These are phyloP conservation scores for Brachionus koreanus DNA, from an alignment of 1,140 invertebrate genomes.

Conservation along the genomic window DNA sequence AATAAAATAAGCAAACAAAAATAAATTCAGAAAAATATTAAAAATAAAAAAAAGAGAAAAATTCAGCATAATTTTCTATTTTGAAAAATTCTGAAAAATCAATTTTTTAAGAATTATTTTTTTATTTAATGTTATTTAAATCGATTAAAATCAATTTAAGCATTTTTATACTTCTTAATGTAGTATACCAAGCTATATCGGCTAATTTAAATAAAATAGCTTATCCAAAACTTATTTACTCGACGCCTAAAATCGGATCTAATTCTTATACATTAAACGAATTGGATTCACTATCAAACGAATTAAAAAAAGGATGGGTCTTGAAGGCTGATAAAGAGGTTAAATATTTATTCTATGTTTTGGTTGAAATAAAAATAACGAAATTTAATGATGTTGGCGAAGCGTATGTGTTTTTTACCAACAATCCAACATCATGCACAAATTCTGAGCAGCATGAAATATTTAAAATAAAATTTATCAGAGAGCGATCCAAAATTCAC, in stretches of 20 bases:
- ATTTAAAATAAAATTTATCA: not conserved
- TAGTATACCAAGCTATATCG: not conserved
- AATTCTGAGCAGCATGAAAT: not conserved
- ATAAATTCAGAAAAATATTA: not conserved
- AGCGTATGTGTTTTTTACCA: conserved; percentile 22
- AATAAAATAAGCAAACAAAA: not conserved
- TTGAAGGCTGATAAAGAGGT: not conserved
- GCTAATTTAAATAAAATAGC: not conserved
- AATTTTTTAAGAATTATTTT: not conserved
- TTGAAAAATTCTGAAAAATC: not conserved
- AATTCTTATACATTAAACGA: conserved; percentile 25
- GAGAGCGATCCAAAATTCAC: not conserved
- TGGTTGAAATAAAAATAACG: not conserved
- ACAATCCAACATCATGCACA: not conserved
- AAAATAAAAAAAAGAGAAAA: too few species aligned
- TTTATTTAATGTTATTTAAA: not conserved
- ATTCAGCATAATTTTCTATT: not conserved
- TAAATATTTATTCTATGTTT: conserved; percentile 11
- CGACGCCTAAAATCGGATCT: not conserved
- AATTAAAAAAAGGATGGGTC: conserved; percentile 38
- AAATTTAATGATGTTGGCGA: not conserved
- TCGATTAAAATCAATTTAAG: not conserved
- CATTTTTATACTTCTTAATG: not conserved
- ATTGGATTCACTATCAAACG: not conserved
- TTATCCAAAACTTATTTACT: conserved; percentile 3